Evolutionary conservation across 2,797 vertebrate genomes (phyloP), one percentile per base, ranked within the genome.

Genomic region (Epinephelus malabaricus): DNA sequence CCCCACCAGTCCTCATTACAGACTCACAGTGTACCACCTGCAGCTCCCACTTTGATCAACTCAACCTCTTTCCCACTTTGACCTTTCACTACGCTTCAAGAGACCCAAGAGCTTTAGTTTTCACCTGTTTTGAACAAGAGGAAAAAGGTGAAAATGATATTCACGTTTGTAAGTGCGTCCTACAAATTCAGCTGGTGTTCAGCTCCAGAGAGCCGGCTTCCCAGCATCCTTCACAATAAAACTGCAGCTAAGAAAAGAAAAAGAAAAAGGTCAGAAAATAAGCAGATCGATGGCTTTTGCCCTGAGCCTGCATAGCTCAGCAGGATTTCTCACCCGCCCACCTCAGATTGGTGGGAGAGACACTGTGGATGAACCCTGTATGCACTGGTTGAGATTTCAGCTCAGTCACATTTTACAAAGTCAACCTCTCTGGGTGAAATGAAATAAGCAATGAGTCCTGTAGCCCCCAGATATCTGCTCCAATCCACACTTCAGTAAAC

Each of bases 201-300:
- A 23, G 53, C 49, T 67, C 5, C 64, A 19, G 27, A 43, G 14
- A 61, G 67, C 25, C n/a, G 14, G 0, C 46, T 38, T 64, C 70
- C 63, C 66, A 54, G 13, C 19, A 17, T 38, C 61, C 47, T 8
- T 34, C 74, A 79, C n/a, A 12, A 77, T 8, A 27, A 70, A 78
- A 55, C 65, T 30, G 65, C 70, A 47, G 78, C 54, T 67, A 43
- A 74, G 18, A 69, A 65, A 45, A 38, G 34, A 9, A 27, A 13
- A 21, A 34, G 15, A 58, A 64, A 59, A 43, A 58, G 63, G 73
- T 82, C 64, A 47, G 54, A 45, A 45, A 76, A 79, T 18, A 34
- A 71, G 62, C 66, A 49, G 71, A 82, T 79, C 70, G 40, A 80
- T 78, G 77, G 70, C 23, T 53, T 81, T 59, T 46, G 61, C 53